Evolutionary conservation across 1,140 invertebrate species (phyloP).

Genomic region (Drosophila carrolli): DNA sequence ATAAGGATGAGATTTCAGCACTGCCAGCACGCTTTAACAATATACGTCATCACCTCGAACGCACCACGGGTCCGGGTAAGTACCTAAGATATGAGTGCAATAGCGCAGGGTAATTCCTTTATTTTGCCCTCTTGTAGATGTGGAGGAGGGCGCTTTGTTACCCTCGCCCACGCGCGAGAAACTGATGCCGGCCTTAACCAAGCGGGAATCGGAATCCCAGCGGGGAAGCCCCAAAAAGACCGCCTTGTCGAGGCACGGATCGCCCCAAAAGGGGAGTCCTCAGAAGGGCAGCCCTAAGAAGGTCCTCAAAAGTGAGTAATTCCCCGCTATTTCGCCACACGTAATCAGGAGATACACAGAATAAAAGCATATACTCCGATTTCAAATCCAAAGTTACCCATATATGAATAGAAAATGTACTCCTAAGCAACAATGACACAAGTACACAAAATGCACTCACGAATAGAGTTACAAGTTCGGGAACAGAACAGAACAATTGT

Average conservation of each 20-base stretch:
- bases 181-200: slow-evolving; percentile 89
- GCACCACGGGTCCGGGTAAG: slow-evolving; percentile 88
- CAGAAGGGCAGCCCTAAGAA: slow-evolving; percentile 89
- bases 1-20: slow-evolving; percentile 85
- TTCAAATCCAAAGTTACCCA: slow-evolving; percentile 39
- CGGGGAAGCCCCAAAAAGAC: slow-evolving; percentile 84
- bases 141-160: slow-evolving; percentile 87
- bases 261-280: slow-evolving; percentile 85
- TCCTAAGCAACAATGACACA: slow-evolving; percentile 67
- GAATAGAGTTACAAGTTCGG: slow-evolving; percentile 50
- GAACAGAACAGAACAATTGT: slow-evolving; percentile 40
- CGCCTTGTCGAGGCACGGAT: slow-evolving; percentile 79
- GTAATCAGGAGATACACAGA: slow-evolving; percentile 9
- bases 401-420: slow-evolving; percentile 51
- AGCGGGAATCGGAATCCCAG: slow-evolving; percentile 87
- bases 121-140: slow-evolving; percentile 40
- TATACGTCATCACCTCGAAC: slow-evolving; percentile 89
- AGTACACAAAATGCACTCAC: slow-evolving; percentile 63
- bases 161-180: slow-evolving; percentile 90
- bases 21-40: slow-evolving; percentile 85
- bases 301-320: slow-evolving; percentile 84
- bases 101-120: neutral
- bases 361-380: slow-evolving; percentile 11
- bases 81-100: neutral
- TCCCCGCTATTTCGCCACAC: neutral